Evolutionary conservation across 35 echinoderm and acorn worm genomes (phyloP).

Genomic region (Amphiura filiformis): DNA sequence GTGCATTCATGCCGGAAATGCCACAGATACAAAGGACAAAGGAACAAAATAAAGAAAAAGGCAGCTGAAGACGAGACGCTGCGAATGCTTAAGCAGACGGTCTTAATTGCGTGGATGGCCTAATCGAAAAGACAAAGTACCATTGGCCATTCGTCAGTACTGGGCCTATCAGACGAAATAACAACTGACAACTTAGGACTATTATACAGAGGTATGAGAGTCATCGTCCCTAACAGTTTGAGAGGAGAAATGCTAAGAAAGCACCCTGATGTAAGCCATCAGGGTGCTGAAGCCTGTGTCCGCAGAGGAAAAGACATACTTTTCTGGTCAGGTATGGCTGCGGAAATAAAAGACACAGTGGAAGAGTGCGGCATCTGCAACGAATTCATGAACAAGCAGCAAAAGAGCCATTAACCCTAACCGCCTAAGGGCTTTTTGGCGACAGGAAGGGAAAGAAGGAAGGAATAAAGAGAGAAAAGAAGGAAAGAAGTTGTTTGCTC

Average conservation of each 20-base stretch:
- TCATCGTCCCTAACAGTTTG: constrained; percentile 6
- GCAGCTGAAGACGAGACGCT: constrained; percentile 25
- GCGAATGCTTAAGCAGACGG: constrained; percentile 11
- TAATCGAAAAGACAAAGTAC: constrained; percentile 6
- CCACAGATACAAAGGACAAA: not conserved
- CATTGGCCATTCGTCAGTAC: not conserved
- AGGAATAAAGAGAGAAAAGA: too few species aligned
- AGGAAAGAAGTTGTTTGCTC: too few species aligned
- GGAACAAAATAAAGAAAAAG: not conserved
- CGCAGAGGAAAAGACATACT: constrained; percentile 55
- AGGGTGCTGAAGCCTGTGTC: constrained; percentile 53
- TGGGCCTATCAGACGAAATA: constrained; percentile 23
- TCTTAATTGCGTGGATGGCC: constrained; percentile 13
- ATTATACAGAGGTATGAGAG: constrained; percentile 32
- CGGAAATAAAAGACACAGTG: constrained; percentile 36
- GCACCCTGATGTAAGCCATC: constrained; percentile 58
- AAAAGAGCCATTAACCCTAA: constrained; percentile 56
- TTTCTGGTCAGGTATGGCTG: constrained; percentile 59
- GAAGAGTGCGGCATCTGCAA: constrained; percentile 46
- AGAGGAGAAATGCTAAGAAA: constrained; percentile 29
- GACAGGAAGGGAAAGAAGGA: too few species aligned
- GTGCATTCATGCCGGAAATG: not conserved
- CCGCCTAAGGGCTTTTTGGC: too few species aligned
- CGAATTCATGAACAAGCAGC: constrained; percentile 36
- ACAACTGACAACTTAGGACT: constrained; percentile 30